These are phyloP conservation scores for Melanchra persicariae DNA, from an alignment of 2,888 invertebrate species.

Conservation along the genomic window DNA sequence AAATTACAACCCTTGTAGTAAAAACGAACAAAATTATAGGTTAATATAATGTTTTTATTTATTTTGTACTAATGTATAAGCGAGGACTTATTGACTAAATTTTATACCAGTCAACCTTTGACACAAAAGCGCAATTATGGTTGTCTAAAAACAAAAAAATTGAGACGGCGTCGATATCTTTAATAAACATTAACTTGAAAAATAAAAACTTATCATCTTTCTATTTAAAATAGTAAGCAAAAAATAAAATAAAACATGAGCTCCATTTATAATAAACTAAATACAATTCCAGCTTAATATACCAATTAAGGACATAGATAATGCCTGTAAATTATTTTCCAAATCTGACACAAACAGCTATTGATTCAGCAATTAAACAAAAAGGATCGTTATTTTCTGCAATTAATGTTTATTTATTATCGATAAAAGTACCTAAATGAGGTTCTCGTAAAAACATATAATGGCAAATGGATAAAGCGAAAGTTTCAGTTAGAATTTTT, in stretches of 20 bases:
- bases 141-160: too few species aligned
- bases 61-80: too few species aligned
- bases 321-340: constrained; percentile 18
- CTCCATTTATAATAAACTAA: constrained; percentile 7
- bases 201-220: background rate
- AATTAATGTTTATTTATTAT: constrained; percentile 49
- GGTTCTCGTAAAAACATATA: constrained; percentile 22
- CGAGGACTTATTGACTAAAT: too few species aligned
- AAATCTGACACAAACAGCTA: constrained; percentile 31
- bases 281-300: constrained; percentile 14
- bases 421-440: constrained; percentile 47
- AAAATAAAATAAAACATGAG: background rate
- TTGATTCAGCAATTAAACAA: constrained; percentile 43
- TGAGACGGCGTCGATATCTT: background rate
- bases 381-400: constrained; percentile 34
- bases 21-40: too few species aligned
- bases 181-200: background rate
- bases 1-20: too few species aligned
- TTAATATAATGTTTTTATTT: too few species aligned
- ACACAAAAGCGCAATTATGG: too few species aligned
- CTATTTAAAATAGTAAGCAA: background rate
- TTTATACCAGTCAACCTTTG: too few species aligned
- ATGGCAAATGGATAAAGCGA: constrained; percentile 19
- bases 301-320: constrained; percentile 12
- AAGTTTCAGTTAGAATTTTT: constrained; percentile 17